These are phyloP conservation scores for Thermophis baileyi DNA, from an alignment of 2,113 vertebrate genomes.

Conservation along the genomic window DNA sequence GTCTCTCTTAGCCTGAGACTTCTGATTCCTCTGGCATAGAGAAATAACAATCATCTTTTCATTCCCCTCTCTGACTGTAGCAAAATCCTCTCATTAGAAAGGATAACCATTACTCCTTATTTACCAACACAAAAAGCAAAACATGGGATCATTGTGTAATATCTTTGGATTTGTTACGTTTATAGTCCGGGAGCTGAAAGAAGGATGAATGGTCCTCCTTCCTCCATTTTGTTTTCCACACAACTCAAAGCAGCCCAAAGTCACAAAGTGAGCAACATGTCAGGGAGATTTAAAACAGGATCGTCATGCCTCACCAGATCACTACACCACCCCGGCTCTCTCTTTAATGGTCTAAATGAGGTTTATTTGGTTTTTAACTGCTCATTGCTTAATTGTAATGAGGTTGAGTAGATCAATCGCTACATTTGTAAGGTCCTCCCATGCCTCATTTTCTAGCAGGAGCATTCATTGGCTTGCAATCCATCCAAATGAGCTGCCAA, in stretches of 20 bases:
- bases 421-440: background rate
- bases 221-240: background rate
- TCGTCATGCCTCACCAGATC: background rate
- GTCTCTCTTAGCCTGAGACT: background rate
- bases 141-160: background rate
- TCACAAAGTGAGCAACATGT: background rate
- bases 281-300: background rate
- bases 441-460: background rate
- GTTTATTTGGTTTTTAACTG: background rate
- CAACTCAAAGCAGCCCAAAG: background rate
- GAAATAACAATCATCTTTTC: background rate
- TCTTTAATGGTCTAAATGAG: background rate
- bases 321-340: background rate
- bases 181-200: background rate
- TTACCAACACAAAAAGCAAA: background rate
- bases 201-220: background rate
- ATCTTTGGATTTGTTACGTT: background rate
- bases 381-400: background rate
- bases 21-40: background rate
- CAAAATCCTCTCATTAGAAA: background rate
- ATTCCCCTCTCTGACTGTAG: background rate
- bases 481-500: constrained; percentile 17
- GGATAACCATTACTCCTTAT: background rate
- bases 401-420: background rate
- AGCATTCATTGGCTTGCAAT: constrained; percentile 40